Base-by-base conservation (phyloP, 2,888 invertebrate species). In the Deilephila porcellus region DNA sequence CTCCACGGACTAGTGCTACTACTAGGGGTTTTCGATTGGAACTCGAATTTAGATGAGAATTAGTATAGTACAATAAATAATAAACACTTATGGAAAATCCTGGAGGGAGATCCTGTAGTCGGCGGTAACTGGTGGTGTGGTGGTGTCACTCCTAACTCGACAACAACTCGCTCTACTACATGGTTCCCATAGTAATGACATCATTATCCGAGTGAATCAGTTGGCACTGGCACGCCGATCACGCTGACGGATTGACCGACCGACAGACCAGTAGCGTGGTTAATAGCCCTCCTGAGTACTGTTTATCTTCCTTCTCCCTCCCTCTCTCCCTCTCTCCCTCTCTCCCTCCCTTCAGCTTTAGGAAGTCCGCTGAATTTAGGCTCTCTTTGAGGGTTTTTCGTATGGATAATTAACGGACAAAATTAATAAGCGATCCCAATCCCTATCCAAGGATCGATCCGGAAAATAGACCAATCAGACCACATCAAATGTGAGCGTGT, bases 1-100 rank as follows among this genome's bases (percentile, higher is more conserved):
- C 71, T 75, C 60, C 67, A 70, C 32, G 71, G 81, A 83, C 84
- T 74, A 81, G 20, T 73, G 75, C 19, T 5, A 64, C 60, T 63
- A 71, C 59, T 70, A 67, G 17, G 2, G 11, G 3, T 20, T 34
- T 3, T 63, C 62, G n/a, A 6, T 4, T 11, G 20, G 37, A 72
- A 72, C 73, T 76, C 37, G 37, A 53, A 53, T 29, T 56, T 59
- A 8, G 5, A 32, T 3, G 5, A 25, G 25, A 25, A 25, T 1
- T 25, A 25, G 25, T 25, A 25, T 25, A 25, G 25, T 25, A 1
- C 25, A 25, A 25, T 25, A 25, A 25, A 25, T 25, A 25, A 25
- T n/a, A n/a, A n/a, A n/a, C n/a, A n/a, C n/a, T n/a, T n/a, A n/a
- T n/a, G n/a, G n/a, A n/a, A n/a, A n/a, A n/a, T n/a, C n/a, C n/a